phyloP scores from a whole-genome alignment of 2,797 vertebrate species.

The Aplochiton taeniatus region DNA sequence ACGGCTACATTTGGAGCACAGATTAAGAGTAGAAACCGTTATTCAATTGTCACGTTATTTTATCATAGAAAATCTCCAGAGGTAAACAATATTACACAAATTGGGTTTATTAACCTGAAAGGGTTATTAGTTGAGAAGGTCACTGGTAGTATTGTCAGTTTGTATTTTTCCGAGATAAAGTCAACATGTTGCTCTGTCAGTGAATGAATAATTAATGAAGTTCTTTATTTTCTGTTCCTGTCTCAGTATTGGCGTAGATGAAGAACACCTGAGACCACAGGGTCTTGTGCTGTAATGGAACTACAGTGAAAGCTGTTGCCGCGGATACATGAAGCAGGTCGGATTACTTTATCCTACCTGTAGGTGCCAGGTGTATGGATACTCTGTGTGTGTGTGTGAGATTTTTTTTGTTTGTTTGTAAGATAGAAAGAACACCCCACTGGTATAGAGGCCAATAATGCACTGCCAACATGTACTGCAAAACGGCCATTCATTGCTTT shows the following conservation, averaged over 20 bases:
- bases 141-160: too few species aligned
- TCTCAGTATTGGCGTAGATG: conserved; percentile 82
- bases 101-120: too few species aligned
- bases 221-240: neutral
- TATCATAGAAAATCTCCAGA: too few species aligned
- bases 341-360: conserved; percentile 4
- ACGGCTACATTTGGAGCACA: too few species aligned
- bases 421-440: conserved; percentile 42
- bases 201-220: too few species aligned
- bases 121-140: too few species aligned
- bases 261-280: conserved; percentile 33
- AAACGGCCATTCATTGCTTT: conserved; percentile 57
- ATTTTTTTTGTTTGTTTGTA: neutral
- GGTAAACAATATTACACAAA: too few species aligned
- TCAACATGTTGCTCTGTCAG: too few species aligned
- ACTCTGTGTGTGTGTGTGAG: neutral
- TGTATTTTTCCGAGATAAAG: too few species aligned
- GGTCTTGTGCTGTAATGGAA: conserved; percentile 16
- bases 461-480: conserved; percentile 68
- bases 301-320: conserved; percentile 14
- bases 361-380: conserved; percentile 9
- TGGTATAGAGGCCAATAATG: conserved; percentile 58
- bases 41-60: too few species aligned
- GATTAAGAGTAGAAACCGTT: too few species aligned
- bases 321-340: conserved; percentile 11